Evolutionary conservation across 1,140 invertebrate genomes (phyloP).

Genomic region (Zaprionus nigranus): DNA sequence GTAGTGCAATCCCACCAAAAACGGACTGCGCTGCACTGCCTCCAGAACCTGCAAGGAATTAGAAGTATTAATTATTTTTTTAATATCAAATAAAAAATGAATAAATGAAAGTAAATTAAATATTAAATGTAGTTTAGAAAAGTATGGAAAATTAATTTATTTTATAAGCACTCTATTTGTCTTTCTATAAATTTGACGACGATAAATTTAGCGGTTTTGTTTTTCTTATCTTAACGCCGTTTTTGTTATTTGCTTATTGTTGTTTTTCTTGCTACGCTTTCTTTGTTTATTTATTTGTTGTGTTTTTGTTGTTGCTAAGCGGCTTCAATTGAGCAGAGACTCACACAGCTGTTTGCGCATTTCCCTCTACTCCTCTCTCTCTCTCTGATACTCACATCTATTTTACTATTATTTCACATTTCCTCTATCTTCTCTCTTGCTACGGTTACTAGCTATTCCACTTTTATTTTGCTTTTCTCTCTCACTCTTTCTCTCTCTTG

Average conservation of each 20-base stretch:
- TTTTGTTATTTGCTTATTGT: neutral
- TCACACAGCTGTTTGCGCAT: constrained; percentile 32
- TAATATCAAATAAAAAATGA: too few species aligned
- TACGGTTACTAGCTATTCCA: neutral
- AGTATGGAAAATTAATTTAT: too few species aligned
- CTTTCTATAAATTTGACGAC: neutral
- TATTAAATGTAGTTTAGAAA: neutral
- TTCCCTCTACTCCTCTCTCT: neutral
- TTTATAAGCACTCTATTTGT: neutral
- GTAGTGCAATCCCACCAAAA: constrained; percentile 96
- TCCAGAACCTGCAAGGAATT: constrained; percentile 90
- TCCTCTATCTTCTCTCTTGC: neutral
- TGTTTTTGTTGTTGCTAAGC: constrained; percentile 38
- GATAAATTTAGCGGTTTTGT: constrained; percentile 9
- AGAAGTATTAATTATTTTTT: neutral
- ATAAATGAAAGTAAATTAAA: neutral
- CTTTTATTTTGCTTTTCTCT: neutral
- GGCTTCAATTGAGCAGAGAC: constrained; percentile 11
- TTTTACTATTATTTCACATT: neutral
- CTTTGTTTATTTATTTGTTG: constrained; percentile 46
- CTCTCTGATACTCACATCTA: neutral
- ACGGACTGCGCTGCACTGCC: constrained; percentile 94
- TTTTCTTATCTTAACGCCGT: constrained; percentile 14
- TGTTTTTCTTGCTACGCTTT: constrained; percentile 11
- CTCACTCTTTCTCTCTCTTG: neutral